Base-by-base conservation (phyloP, 2,888 invertebrate species). In the Bruchidius siliquastri region DNA sequence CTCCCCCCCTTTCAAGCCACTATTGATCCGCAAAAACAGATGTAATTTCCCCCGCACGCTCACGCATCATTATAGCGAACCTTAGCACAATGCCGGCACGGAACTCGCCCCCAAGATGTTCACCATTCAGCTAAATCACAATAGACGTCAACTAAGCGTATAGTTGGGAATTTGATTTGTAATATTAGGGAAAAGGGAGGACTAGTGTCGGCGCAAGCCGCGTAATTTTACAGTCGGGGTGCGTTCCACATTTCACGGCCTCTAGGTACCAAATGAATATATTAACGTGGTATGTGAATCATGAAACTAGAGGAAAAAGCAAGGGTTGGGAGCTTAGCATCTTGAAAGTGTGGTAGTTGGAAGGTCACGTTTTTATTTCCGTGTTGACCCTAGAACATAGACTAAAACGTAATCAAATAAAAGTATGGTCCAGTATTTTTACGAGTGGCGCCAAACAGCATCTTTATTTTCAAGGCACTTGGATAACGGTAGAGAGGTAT, bases 81-180 rank as follows among this genome's bases (percentile, higher is more conserved):
- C 49, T 49, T 49, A 49, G 49, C 49, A 49, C 49, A 49, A 49
- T 49, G 49, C 6, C 6, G 49, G 49, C 18, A 49, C 49, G 49
- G 18, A 49, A 49, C 49, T 49, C 49, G 49, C 49, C 49, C 49
- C 49, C 49, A 49, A 49, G 49, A 49, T 13, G 49, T 49, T 49
- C 49, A 13, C 49, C 49, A 49, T 49, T 49, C 49, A 49, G 49
- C 49, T 68, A 68, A 68, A 68, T 68, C 68, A 68, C 68, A 68
- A 68, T 68, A 68, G 68, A 68, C 22, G 68, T 68, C 68, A 68
- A 68, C 68, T 68, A 68, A 20, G 68, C 68, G 22, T 68, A 68
- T 68, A 68, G 68, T 68, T 68, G 21, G 68, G 68, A 68, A 21
- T 21, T 68, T 22, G 68, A 68, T 68, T 68, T 68, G 68, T 21